Conservation (phyloP, 2,888 invertebrate genomes). For the Acronicta leporina region DNA sequence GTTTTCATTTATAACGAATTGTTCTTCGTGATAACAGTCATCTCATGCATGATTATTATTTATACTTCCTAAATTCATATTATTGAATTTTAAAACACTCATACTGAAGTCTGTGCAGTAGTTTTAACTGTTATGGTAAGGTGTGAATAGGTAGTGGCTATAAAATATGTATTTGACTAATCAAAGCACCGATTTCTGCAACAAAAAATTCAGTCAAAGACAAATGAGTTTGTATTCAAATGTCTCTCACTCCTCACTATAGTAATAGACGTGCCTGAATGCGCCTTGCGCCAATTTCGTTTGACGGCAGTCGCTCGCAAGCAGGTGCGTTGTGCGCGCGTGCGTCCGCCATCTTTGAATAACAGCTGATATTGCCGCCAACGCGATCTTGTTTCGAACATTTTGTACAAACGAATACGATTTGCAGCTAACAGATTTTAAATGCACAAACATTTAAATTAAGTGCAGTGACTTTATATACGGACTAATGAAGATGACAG, state of each 20-base stretch:
- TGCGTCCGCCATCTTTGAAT: constrained; percentile 76
- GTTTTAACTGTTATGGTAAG: neutral
- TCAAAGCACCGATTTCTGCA: constrained; percentile 45
- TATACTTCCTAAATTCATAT: constrained; percentile 11
- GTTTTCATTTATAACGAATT: constrained; percentile 33
- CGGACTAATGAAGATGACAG: constrained; percentile 91
- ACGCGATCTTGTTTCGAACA: constrained; percentile 69
- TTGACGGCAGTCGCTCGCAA: constrained; percentile 84
- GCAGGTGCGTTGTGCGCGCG: constrained; percentile 86
- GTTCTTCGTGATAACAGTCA: constrained; percentile 36
- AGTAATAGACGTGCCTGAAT: constrained; percentile 75
- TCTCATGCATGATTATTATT: constrained; percentile 33
- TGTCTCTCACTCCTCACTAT: constrained; percentile 69
- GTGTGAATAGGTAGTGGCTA: constrained; percentile 3
- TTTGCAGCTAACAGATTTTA: constrained; percentile 58
- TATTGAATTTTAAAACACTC: constrained; percentile 36
- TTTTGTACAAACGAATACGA: constrained; percentile 56
- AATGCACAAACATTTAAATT: constrained; percentile 63
- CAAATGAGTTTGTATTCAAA: constrained; percentile 65
- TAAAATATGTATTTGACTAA: constrained; percentile 29
- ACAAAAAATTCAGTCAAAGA: constrained; percentile 52
- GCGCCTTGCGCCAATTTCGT: constrained; percentile 83
- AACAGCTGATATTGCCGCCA: constrained; percentile 80
- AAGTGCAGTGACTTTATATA: constrained; percentile 69
- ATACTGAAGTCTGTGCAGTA: neutral